phyloP scores from a whole-genome alignment of 2,888 invertebrate species.

The Deilephila elpenor region DNA sequence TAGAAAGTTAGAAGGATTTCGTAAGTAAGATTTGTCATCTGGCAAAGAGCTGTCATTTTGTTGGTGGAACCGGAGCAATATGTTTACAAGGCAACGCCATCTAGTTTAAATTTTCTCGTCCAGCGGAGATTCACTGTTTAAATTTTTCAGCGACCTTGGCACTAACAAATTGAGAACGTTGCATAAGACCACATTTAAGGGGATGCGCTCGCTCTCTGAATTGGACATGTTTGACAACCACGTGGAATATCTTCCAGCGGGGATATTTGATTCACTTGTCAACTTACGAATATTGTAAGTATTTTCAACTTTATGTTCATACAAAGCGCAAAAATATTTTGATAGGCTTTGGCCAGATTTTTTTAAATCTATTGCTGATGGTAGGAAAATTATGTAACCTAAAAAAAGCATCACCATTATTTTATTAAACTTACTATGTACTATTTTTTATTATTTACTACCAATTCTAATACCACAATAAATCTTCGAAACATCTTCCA shows the following conservation, averaged over 20 bases:
- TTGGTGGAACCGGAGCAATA: neutral
- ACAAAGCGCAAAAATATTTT: no score
- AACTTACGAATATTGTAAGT: slow-evolving; percentile 88
- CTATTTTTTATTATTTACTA: neutral
- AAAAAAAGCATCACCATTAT: no score
- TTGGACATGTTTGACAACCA: slow-evolving; percentile 90
- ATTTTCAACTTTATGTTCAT: slow-evolving; percentile 1
- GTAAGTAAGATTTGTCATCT: neutral
- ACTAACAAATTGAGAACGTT: slow-evolving; percentile 88
- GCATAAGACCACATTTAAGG: slow-evolving; percentile 88
- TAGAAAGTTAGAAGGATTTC: neutral
- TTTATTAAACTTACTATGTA: neutral
- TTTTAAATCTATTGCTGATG: no score
- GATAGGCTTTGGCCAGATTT: no score
- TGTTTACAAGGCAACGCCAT: slow-evolving; percentile 1
- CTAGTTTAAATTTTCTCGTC: slow-evolving; percentile 25
- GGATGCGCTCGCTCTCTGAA: slow-evolving; percentile 86
- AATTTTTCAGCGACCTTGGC: slow-evolving; percentile 87
- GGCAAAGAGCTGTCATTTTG: slow-evolving; percentile 10
- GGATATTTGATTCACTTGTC: slow-evolving; percentile 86
- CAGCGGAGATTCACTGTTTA: slow-evolving; percentile 29
- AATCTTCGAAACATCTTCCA: slow-evolving; percentile 54
- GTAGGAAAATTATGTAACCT: no score
- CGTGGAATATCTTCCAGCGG: slow-evolving; percentile 87
- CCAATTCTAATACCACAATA: neutral